Percentiles rank a stretch among this genome's conserved stretches.
These are phyloP conservation scores for Poeciliopsis infans DNA, from an alignment of 2,797 vertebrate species.

Conservation along the genomic window DNA sequence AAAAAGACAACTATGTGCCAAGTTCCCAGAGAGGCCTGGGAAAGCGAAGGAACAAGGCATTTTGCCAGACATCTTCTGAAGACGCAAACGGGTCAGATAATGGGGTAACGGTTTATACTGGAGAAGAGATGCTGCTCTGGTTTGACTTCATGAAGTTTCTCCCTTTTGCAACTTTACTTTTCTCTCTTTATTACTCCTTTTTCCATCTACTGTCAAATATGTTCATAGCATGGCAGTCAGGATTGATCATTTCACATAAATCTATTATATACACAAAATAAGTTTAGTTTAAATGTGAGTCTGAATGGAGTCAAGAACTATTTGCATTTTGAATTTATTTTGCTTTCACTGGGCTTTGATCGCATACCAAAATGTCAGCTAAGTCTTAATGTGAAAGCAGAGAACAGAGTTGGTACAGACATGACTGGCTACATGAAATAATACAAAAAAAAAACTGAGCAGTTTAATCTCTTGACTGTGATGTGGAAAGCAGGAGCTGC, in stretches of 20 bases:
- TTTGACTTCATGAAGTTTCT: slow-evolving; percentile 1
- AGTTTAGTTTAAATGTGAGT: not conserved
- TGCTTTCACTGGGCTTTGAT: slow-evolving; percentile 21
- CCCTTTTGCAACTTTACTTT: slow-evolving; percentile 11
- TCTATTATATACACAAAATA: not conserved
- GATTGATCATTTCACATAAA: not conserved
- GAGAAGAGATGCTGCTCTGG: slow-evolving; percentile 16
- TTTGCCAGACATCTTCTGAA: slow-evolving; percentile 36
- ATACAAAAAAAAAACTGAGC: not conserved
- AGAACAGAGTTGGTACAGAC: slow-evolving; percentile 3
- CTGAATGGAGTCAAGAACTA: not conserved
- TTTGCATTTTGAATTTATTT: not conserved
- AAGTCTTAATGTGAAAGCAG: slow-evolving; percentile 46
- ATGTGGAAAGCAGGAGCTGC: not conserved
- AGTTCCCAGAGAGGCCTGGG: slow-evolving; percentile 68
- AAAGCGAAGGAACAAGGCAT: slow-evolving; percentile 54
- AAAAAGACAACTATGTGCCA: slow-evolving; percentile 60
- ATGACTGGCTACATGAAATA: not conserved
- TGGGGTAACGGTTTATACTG: slow-evolving; percentile 35
- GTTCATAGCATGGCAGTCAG: slow-evolving; percentile 1
- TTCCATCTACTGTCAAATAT: slow-evolving; percentile 3
- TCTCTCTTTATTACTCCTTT: slow-evolving; percentile 5
- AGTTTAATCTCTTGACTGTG: slow-evolving; percentile 3
- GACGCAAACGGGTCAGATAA: slow-evolving; percentile 17
- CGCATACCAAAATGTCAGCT: slow-evolving; percentile 15